These are phyloP conservation scores for Erebia aethiops DNA, from an alignment of 2,888 invertebrate genomes.

Conservation along the genomic window DNA sequence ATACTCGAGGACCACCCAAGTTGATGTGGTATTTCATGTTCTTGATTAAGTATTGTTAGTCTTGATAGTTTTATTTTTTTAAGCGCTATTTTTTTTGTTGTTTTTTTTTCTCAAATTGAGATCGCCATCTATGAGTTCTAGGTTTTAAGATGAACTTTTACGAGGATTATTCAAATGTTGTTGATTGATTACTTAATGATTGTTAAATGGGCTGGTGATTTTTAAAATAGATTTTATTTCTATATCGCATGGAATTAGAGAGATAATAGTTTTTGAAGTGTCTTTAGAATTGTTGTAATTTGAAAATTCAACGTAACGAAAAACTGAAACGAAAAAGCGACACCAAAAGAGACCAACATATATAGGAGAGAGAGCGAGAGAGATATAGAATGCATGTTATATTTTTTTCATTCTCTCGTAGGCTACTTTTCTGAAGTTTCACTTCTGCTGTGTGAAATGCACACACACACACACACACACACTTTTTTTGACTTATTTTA, in stretches of 20 bases:
- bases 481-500: too few species aligned
- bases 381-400: too few species aligned
- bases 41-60: slow-evolving; percentile 53
- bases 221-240: background rate
- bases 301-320: background rate
- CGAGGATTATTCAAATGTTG: slow-evolving; percentile 22
- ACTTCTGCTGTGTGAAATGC: too few species aligned
- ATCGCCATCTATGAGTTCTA: slow-evolving; percentile 29
- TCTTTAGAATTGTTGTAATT: background rate
- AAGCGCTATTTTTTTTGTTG: slow-evolving; percentile 27
- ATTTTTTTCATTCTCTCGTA: too few species aligned
- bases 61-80: slow-evolving; percentile 65
- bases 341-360: too few species aligned
- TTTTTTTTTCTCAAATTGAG: slow-evolving; percentile 40
- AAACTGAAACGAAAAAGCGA: too few species aligned
- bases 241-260: background rate
- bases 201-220: slow-evolving; percentile 1
- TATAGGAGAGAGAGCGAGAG: too few species aligned
- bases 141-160: slow-evolving; percentile 19
- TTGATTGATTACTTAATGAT: slow-evolving; percentile 30
- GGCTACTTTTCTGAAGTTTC: too few species aligned
- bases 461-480: too few species aligned
- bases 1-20: slow-evolving; percentile 75
- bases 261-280: background rate
- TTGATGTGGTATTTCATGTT: slow-evolving; percentile 64